Evolutionary conservation across 2,888 invertebrate genomes (phyloP).

Genomic region (Drosophila borealis): DNA sequence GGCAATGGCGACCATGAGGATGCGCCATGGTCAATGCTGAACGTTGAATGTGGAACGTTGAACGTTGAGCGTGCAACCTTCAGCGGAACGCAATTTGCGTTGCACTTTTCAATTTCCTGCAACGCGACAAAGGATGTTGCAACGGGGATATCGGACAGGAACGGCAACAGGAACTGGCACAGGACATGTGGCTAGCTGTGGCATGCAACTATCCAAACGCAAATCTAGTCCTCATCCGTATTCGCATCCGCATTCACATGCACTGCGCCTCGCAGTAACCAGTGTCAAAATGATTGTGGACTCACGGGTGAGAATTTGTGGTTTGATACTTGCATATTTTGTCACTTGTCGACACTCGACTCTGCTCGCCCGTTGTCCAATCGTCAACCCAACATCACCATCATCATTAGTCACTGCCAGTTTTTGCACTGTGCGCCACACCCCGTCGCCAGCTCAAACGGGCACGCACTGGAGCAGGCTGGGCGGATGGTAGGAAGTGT

Average conservation of each 20-base stretch:
- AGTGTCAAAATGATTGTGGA: conserved; percentile 81
- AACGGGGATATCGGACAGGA: conserved; percentile 8
- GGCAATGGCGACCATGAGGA: conserved; percentile 40
- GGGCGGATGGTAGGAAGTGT: background rate
- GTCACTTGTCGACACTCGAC: conserved; percentile 63
- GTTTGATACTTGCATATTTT: conserved; percentile 80
- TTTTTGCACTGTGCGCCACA: conserved; percentile 16
- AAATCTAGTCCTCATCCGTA: conserved; percentile 69
- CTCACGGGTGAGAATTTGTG: conserved; percentile 80
- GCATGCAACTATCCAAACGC: conserved; percentile 75
- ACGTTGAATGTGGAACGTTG: conserved; percentile 21
- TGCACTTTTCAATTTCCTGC: conserved; percentile 79
- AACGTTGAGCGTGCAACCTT: conserved; percentile 35
- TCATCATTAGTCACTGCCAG: conserved; percentile 52
- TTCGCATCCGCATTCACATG: conserved; percentile 9
- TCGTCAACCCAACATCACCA: conserved; percentile 21
- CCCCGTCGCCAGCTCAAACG: conserved; percentile 15
- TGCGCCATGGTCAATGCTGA: conserved; percentile 1
- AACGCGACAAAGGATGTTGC: conserved; percentile 44
- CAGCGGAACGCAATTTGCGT: conserved; percentile 76
- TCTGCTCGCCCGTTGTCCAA: conserved; percentile 2
- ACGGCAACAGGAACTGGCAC: conserved; percentile 36
- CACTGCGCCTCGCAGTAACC: conserved; percentile 54
- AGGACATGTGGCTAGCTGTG: conserved; percentile 52
- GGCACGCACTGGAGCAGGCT: conserved; percentile 19